These are phyloP conservation scores for Drosophila pseudotalamancana DNA, from an alignment of 2,888 invertebrate genomes.

Conservation along the genomic window DNA sequence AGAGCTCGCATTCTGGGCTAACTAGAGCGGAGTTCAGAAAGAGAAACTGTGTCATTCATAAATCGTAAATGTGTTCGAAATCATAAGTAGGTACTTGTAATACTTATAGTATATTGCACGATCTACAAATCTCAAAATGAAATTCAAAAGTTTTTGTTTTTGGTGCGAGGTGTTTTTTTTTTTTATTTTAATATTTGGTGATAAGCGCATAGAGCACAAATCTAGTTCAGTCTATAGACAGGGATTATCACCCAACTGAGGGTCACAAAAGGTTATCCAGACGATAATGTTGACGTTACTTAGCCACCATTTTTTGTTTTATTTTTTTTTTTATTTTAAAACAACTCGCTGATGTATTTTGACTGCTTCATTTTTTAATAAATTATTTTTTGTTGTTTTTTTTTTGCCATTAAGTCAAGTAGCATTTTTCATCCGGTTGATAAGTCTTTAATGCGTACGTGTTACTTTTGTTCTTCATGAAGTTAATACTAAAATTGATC, in stretches of 20 bases:
- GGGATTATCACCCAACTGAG: conserved; percentile 51
- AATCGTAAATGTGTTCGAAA: conserved; percentile 31
- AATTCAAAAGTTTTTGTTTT: conserved; percentile 17
- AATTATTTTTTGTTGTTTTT: conserved; percentile 4
- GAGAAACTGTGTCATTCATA: conserved; percentile 60
- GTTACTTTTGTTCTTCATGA: conserved; percentile 10
- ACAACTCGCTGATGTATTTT: background rate
- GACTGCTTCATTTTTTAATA: background rate
- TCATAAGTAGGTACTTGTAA: background rate
- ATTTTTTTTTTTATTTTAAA: background rate
- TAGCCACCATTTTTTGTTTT: background rate
- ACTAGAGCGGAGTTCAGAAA: conserved; percentile 29
- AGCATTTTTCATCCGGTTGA: conserved; percentile 64
- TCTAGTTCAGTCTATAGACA: conserved; percentile 62
- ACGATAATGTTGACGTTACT: conserved; percentile 45
- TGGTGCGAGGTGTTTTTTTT: conserved; percentile 17
- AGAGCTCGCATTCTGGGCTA: conserved; percentile 70
- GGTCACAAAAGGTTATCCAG: conserved; percentile 58
- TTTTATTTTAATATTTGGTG: no score
- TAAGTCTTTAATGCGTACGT: conserved; percentile 49
- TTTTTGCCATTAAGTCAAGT: conserved; percentile 35
- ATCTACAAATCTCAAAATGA: conserved; percentile 3
- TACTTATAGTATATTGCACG: background rate
- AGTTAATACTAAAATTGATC: background rate
- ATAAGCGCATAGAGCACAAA: conserved; percentile 57